These are phyloP conservation scores for Tolmerus cingulatus DNA, from an alignment of 2,888 invertebrate genomes.

Conservation along the genomic window DNA sequence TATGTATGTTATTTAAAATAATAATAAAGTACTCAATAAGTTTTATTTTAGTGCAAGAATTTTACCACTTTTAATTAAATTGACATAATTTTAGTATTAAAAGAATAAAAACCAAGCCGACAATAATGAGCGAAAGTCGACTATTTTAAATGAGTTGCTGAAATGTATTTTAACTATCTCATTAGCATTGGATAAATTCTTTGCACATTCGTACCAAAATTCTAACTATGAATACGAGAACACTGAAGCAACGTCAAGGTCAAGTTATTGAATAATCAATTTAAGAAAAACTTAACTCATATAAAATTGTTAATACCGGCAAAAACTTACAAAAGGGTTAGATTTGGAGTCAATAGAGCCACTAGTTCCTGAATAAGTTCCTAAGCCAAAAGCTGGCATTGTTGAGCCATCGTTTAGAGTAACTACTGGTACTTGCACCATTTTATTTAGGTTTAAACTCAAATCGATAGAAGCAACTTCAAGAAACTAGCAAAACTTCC, in stretches of 20 bases:
- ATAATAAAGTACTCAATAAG: no score
- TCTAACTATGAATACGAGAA: neutral
- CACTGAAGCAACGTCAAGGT: neutral
- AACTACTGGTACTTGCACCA: conserved; percentile 37
- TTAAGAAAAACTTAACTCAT: neutral
- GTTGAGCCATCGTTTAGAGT: conserved; percentile 59
- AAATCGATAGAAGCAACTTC: neutral
- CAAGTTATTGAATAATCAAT: neutral
- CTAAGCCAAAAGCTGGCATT: conserved; percentile 58
- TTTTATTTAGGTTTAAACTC: neutral
- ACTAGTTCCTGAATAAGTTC: conserved; percentile 58
- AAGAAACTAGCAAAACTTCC: neutral
- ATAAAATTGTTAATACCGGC: neutral
- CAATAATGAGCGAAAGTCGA: no score
- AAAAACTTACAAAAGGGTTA: neutral
- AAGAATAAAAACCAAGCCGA: no score
- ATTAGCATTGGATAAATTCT: neutral
- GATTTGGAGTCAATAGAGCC: neutral
- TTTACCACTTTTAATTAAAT: no score
- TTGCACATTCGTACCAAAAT: neutral
- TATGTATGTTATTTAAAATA: no score
- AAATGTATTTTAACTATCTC: no score
- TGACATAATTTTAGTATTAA: no score
- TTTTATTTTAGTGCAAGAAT: no score
- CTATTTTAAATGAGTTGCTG: no score